A percentile compares a stretch with the other conserved stretches of the same genome.
These are phyloP conservation scores for Choloepus hoffmanni DNA, from an alignment of 2,113 vertebrate genomes.

Conservation along the genomic window DNA sequence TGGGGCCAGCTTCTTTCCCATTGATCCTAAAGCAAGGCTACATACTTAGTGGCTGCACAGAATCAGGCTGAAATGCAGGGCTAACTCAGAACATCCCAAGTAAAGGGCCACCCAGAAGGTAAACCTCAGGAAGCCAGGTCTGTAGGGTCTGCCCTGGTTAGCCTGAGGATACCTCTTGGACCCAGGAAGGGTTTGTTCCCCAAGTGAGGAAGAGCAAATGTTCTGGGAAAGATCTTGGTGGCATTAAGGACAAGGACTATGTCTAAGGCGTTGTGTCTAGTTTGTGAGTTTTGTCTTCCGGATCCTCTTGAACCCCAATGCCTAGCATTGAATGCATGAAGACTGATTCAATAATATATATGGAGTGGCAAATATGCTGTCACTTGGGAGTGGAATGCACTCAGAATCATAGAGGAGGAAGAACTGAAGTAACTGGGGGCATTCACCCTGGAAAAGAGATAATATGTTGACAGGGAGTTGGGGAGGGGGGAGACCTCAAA, in stretches of 20 bases:
- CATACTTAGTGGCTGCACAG: neutral
- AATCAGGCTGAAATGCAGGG: neutral
- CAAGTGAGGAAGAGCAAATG: neutral
- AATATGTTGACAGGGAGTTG: fast-evolving
- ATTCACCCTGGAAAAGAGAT: neutral
- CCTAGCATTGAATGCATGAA: fast-evolving
- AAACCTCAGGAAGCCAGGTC: neutral
- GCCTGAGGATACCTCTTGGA: neutral
- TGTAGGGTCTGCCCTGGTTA: neutral
- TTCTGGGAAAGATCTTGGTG: neutral
- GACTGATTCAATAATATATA: neutral
- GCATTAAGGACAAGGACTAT: neutral
- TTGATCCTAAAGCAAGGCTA: neutral
- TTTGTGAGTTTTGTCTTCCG: neutral
- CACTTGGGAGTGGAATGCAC: neutral
- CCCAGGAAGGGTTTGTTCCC: neutral
- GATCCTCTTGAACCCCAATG: fast-evolving
- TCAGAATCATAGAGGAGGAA: neutral
- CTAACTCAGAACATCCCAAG: neutral
- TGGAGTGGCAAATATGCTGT: neutral
- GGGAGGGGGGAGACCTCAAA: neutral
- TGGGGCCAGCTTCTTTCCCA: neutral
- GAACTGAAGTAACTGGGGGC: neutral
- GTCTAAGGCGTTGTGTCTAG: neutral
- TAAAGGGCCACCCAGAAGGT: neutral